These are phyloP conservation scores for Sebastes itinus DNA, from an alignment of 2,797 vertebrate species.

Conservation along the genomic window DNA sequence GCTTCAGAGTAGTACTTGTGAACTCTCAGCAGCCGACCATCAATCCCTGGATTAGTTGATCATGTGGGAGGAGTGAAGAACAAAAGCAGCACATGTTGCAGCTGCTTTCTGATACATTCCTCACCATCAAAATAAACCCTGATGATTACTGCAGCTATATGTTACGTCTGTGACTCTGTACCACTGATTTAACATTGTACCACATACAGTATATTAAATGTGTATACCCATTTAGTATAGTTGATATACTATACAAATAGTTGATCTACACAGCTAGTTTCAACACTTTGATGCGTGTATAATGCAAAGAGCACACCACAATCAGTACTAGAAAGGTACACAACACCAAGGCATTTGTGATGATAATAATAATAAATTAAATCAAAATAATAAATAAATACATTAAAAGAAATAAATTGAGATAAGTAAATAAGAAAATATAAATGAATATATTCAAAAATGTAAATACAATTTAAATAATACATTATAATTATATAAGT, in stretches of 20 bases:
- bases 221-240: neutral
- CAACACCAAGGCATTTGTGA: neutral
- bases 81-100: constrained; percentile 44
- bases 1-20: constrained; percentile 20
- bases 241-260: neutral
- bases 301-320: neutral
- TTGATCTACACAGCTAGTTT: neutral
- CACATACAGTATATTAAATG: no score
- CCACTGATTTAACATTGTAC: no score
- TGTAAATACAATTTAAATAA: no score
- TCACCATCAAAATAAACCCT: neutral
- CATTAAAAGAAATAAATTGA: no score
- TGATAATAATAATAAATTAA: neutral
- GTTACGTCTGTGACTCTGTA: neutral
- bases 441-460: no score
- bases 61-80: constrained; percentile 53
- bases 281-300: neutral
- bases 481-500: no score
- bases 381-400: no score
- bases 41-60: constrained; percentile 62
- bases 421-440: no score
- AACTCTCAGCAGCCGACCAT: constrained; percentile 27
- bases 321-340: neutral
- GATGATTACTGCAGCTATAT: neutral
- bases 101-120: constrained; percentile 15